A percentile compares a stretch with the other conserved stretches of the same genome.
Evolutionary conservation across 2,797 vertebrate genomes (phyloP).

Genomic region (Gymnothorax javanicus): DNA sequence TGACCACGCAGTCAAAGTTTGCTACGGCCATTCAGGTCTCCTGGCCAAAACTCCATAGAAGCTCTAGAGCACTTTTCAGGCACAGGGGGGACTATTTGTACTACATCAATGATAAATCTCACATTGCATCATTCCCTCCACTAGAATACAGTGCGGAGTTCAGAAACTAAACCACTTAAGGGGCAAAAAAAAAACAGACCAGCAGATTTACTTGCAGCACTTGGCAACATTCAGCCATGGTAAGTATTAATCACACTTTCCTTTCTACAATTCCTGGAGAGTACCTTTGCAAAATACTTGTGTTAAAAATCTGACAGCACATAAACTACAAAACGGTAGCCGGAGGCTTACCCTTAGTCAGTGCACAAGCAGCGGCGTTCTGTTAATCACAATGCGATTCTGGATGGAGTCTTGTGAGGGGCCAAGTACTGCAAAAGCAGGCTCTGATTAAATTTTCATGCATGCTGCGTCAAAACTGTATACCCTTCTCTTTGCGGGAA

Average conservation of each 20-base stretch:
- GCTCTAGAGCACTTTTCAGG: background rate
- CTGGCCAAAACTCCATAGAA: too few relatives aligned
- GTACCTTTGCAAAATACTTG: background rate
- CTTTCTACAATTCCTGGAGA: background rate
- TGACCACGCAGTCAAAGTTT: too few relatives aligned
- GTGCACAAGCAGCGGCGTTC: background rate
- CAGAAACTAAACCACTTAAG: background rate
- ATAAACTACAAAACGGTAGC: background rate
- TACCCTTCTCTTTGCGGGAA: background rate
- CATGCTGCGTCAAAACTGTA: background rate
- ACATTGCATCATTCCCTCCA: background rate
- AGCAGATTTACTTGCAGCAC: background rate
- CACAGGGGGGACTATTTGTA: background rate
- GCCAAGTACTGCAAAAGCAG: background rate
- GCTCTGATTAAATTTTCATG: background rate
- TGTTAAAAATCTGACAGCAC: background rate
- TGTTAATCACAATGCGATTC: background rate
- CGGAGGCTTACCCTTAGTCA: background rate
- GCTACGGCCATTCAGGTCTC: too few relatives aligned
- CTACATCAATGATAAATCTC: background rate
- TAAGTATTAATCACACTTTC: background rate
- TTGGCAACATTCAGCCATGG: constrained; percentile 10
- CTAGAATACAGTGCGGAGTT: background rate
- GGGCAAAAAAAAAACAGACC: background rate
- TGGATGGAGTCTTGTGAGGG: background rate